Base-by-base conservation (phyloP, 2,888 invertebrate species). In the Stenodema calcarata region DNA sequence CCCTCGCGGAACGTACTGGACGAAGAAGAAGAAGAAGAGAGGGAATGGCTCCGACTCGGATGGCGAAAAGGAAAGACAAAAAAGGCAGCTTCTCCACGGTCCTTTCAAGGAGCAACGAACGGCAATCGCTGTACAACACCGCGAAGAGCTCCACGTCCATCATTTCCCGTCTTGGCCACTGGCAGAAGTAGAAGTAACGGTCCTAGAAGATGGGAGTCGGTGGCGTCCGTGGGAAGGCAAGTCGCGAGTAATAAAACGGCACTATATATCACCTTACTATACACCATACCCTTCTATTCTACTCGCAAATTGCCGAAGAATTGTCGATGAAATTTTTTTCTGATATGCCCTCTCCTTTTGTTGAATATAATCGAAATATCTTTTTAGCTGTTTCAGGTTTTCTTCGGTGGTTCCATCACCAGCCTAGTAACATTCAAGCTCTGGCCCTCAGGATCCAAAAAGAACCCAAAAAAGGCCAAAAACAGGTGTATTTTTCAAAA, bases 21-120 rank as follows among this genome's bases (percentile, higher is more conserved):
- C n/a, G 16, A 50, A n/a, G n/a, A 54, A 54, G n/a, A 18, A 0
- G 6, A 2, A 54, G 54, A 14, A n/a, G 62, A 7, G 62, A 0
- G 7, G 7, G 62, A 18, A 16, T 50, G 50, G 6, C 62, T 27
- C 9, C 23, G 62, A n/a, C 62, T 62, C n/a, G 62, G 62, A 62
- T 62, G n/a, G n/a, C 35, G 35, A n/a, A 50, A 23, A 11, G 23
- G 9, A 11, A 62, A 27, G 62, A 23, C 16, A 54, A 62, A 54
- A 54, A 73, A 18, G 73, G 0, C 35, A 35, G 7, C 3, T 73
- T 73, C 14, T 73, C 41, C 73, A 73, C 73, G 35, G 41, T 73
- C 73, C 41, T 41, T 73, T 12, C 35, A 78, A 41, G 78, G 78
- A 78, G 78, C 78, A 78, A 78, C 78, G 78, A 78, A 78, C 78